Conservation (phyloP, 2,113 vertebrate genomes). For the Hemicordylus capensis region DNA sequence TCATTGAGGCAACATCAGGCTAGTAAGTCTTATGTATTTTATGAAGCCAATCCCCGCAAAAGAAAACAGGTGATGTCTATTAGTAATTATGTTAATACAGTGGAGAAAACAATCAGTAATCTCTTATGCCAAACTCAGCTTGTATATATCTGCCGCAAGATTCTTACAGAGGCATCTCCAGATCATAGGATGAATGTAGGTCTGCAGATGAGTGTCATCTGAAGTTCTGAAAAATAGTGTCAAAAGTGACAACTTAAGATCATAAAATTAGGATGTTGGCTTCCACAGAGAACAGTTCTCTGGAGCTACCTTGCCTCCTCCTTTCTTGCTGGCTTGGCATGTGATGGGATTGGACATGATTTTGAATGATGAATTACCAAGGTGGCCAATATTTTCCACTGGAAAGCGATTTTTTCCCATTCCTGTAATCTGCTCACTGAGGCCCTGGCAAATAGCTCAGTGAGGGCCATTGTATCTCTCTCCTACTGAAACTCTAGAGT, state of each 20-base stretch:
- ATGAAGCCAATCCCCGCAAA: background rate
- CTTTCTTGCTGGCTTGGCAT: slow-evolving; percentile 13
- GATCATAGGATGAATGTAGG: background rate
- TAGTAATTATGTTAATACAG: background rate
- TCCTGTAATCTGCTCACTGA: slow-evolving; percentile 67
- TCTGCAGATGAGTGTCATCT: too few relatives aligned
- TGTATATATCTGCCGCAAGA: background rate
- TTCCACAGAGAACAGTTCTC: slow-evolving; percentile 29
- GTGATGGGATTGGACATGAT: slow-evolving; percentile 4
- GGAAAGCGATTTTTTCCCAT: slow-evolving; percentile 51
- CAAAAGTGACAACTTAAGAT: background rate
- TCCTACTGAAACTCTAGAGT: slow-evolving; percentile 66
- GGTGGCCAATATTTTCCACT: slow-evolving; percentile 37
- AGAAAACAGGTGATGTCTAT: background rate
- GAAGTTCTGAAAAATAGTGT: background rate
- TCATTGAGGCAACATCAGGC: background rate
- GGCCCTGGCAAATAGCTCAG: slow-evolving; percentile 68
- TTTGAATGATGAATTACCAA: slow-evolving; percentile 45
- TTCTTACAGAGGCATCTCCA: background rate
- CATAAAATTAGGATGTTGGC: slow-evolving; percentile 41
- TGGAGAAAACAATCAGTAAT: background rate
- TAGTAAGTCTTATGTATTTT: background rate
- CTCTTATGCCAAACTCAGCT: background rate
- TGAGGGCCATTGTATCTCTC: slow-evolving; percentile 64
- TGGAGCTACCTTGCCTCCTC: slow-evolving; percentile 18